phyloP scores from a whole-genome alignment of 1,140 invertebrate genomes.

The Microplitis demolitor region DNA sequence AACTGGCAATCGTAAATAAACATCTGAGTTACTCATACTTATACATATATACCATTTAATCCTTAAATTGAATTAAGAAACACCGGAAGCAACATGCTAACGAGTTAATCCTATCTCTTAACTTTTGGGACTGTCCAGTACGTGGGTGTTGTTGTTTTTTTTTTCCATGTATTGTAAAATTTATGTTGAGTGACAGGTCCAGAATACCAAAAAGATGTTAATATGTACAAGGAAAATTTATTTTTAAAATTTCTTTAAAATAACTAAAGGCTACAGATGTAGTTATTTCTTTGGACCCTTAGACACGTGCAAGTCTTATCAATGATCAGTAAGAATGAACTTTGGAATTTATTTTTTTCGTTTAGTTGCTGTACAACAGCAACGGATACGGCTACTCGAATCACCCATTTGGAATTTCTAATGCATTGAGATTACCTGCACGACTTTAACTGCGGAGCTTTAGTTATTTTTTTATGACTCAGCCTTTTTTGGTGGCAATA shows the following conservation, averaged over 20 bases:
- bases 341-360: not conserved
- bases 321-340: not conserved
- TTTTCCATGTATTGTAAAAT: not conserved
- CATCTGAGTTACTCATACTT: slow-evolving; percentile 10
- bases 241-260: not conserved
- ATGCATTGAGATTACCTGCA: not conserved
- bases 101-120: too few relatives aligned
- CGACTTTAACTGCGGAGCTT: not conserved
- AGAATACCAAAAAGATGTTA: not conserved
- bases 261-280: not conserved
- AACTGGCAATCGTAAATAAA: slow-evolving; percentile 14
- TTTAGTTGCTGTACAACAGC: not conserved
- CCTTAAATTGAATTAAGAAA: too few relatives aligned
- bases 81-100: too few relatives aligned
- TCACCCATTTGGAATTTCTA: not conserved
- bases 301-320: not conserved
- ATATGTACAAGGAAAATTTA: not conserved
- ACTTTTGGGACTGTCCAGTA: too few relatives aligned
- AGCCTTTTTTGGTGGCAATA: not conserved
- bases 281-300: not conserved
- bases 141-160: too few relatives aligned
- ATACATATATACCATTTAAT: not conserved
- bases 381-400: not conserved
- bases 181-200: not conserved
- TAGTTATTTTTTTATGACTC: not conserved